Evolutionary conservation across 2,888 invertebrate genomes (phyloP), one percentile per base, ranked within the genome.

Genomic region (Drosophila incognita): DNA sequence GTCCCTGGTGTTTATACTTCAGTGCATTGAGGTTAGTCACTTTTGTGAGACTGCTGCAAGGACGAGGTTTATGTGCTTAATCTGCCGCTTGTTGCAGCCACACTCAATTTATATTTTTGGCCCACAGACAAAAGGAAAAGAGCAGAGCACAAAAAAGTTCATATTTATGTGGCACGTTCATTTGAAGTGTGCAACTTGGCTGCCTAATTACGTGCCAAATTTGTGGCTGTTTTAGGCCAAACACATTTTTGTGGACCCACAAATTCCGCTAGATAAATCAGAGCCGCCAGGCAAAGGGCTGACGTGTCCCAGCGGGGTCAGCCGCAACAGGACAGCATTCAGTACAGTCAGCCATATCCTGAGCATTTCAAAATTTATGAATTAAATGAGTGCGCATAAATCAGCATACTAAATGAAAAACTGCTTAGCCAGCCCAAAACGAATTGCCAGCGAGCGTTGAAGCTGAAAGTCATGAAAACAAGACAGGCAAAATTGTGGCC

Each of bases 381-480:
- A 83, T 86, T 81, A 88, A 86, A 86, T 86, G 89, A 88, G 83
- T 83, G 74, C 63, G 82, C 87, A 86, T 86, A 88, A 86, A 86
- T 86, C 85, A 86, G 81, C 74, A 65, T 57, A 59, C 69, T 56
- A 74, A 82, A 78, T 82, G 81, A 78, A 80, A 84, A 73, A 84
- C 65, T 38, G 72, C 74, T 84, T 64, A 58, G 70, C 58, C 13
- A 18, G 65, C 8, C 27, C 38, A 29, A 40, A 21, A 40, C 5
- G 21, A 53, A 62, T 27, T 27, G 6, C 24, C 24, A 27, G 18
- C n/a, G n/a, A 76, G 70, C 67, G 56, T 70, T 62, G 66, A 61
- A 69, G 62, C 59, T 64, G 62, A 68, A 76, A 80, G 59, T 61
- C 71, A 70, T 69, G 64, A 65, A 63, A 42, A 36, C 60, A 76